A percentile compares a stretch with the other conserved stretches of the same genome.
phyloP scores from a whole-genome alignment of 2,888 invertebrate genomes.

The Drosophila demipolita region DNA sequence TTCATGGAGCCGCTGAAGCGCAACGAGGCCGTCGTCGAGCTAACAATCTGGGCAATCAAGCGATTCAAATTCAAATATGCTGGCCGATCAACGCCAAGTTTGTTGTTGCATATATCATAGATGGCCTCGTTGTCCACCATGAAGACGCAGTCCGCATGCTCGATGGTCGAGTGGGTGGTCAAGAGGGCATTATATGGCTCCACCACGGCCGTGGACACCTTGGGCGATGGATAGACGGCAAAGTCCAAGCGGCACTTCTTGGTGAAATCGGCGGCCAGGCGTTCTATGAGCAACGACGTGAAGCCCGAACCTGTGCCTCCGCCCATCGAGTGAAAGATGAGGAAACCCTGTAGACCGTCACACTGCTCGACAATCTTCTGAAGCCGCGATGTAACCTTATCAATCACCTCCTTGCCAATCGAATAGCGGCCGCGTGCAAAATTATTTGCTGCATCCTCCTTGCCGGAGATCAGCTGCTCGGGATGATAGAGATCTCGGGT shows the following conservation, averaged over 20 bases:
- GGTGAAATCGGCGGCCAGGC: constrained; percentile 92
- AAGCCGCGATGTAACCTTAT: constrained; percentile 90
- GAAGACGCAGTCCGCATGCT: constrained; percentile 95
- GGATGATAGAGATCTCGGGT: constrained; percentile 86
- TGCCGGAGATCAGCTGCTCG: constrained; percentile 92
- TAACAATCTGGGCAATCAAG: constrained; percentile 91
- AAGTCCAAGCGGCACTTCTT: constrained; percentile 96
- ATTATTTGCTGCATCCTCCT: constrained; percentile 96
- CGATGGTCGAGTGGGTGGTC: constrained; percentile 95
- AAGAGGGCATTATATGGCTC: constrained; percentile 97
- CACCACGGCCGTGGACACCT: constrained; percentile 96
- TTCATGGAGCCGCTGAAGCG: constrained; percentile 95
- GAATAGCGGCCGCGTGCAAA: constrained; percentile 95
- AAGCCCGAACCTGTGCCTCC: constrained; percentile 96
- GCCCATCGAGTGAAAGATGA: constrained; percentile 95
- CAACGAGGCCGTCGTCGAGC: constrained; percentile 94
- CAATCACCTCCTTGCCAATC: constrained; percentile 92
- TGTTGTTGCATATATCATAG: constrained; percentile 95
- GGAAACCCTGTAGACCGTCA: constrained; percentile 92
- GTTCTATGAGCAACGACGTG: constrained; percentile 94
- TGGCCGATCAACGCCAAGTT: constrained; percentile 91
- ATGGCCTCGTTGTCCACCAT: constrained; percentile 99
- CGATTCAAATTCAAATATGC: constrained; percentile 90
- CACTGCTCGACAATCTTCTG: constrained; percentile 93
- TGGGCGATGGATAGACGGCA: constrained; percentile 96